Evolutionary conservation across 2,888 invertebrate species (phyloP), one percentile per base, ranked within the genome.

Genomic region (Synergus umbraculus): DNA sequence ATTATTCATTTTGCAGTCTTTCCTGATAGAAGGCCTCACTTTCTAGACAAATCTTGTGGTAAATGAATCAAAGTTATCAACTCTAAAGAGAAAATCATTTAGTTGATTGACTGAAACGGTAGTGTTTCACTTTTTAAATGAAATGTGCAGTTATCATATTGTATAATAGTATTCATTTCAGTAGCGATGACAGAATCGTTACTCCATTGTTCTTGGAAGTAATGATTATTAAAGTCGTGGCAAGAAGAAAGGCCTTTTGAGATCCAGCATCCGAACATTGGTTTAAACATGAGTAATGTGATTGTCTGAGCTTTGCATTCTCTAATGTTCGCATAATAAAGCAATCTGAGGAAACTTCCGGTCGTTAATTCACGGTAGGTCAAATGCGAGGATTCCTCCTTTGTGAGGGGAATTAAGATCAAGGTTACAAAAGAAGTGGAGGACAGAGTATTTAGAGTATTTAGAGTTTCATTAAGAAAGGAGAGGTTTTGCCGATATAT

Each of bases 361-460:
- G 54, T 41, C 78, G 64, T 54, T 67, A 81, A 82, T 83, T 82
- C 76, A 60, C 58, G 41, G 44, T 63, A 37, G 49, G 5, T 64
- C 10, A 43, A 73, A 73, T 10, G 29, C 13, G 46, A 46, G 46
- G 22, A 73, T 49, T 73, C 13, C 49, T 73, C 29, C n/a, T 12
- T 66, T n/a, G 10, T 66, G 18, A 64, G 69, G 49, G 76, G 76
- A 83, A 85, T 86, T 87, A 85, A 86, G 86, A 86, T 86, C 86
- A 87, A 87, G 87, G 86, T 82, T 81, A 76, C 49, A n/a, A 44
- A 29, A 43, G 8, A 9, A 15, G 58, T 4, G 15, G 58, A 22
- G 10, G 12, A 41, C 37, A 60, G 54, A 43, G 65, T 60, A 58
- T 66, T 66, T 67, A 44, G 37, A 60, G 12, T 9, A 54, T 29